Evolutionary conservation across 1,140 invertebrate genomes (phyloP), one percentile per base, ranked within the genome.

Genomic region (Telenomus remus): DNA sequence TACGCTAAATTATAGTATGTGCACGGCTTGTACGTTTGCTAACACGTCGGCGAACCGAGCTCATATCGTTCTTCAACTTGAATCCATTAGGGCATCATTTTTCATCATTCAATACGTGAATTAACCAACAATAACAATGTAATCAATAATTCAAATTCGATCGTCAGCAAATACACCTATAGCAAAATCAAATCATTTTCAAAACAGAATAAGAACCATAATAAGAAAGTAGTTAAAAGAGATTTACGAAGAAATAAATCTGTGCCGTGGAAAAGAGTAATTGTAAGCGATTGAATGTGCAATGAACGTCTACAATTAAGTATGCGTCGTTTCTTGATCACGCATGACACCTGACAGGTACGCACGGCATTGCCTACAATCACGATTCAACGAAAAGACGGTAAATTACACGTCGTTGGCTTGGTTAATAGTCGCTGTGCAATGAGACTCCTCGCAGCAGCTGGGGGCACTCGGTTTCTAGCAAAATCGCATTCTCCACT

Each of bases 321-420:
- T 61, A 64, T 64, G 51, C 63, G 56, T 65, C 63, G 34, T 61
- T 71, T 54, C 55, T 69, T 43, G 56, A 64, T 77, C 74, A 72
- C 55, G 53, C 68, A 51, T 47, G 7, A 44, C 16, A 43, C 35
- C 15, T 71, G 73, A 70, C 74, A 71, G 56, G 61, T 76, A 76
- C 63, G 68, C 53, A 71, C 68, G 57, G 63, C 63, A 55, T 66
- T 59, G 19, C 46, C 46, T 72, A 63, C 37, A 72, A 72, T 77
- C 68, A 71, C 49, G 66, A 76, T 71, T 19, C 56, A 61, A 53
- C 46, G 57, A 57, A 48, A 71, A 43, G 35, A 50, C 57, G 56
- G 15, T 68, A 76, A 79, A 79, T 79, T 79, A 65, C 48, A 55
- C 27, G 60, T 72, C 64, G 59, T 48, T 46, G 15, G 61, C 46